Base-by-base conservation (phyloP, 2,888 invertebrate species). In the Xanthostigma xanthostigma region DNA sequence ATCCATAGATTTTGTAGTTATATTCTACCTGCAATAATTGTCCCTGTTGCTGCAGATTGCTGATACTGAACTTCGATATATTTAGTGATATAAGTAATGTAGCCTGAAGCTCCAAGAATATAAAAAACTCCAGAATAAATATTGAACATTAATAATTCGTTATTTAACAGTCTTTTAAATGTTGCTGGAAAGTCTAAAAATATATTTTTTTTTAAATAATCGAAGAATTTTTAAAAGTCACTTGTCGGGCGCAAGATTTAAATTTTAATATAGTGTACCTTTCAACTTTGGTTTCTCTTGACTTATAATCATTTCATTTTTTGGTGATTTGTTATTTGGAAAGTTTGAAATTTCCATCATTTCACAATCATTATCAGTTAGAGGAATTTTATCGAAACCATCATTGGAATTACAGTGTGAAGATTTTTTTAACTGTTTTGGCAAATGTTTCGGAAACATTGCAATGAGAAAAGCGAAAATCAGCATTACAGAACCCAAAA, bases 61-160 rank as follows among this genome's bases (percentile, higher is more conserved):
- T 75, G 73, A 60, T 79, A 86, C 60, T 84, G 81, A 9, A 82
- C 79, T 64, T 86, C 84, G 59, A 85, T 73, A 61, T 84, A 83
- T 60, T 84, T 85, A 9, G 81, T 78, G 56, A 83, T 67, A 60
- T 80, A 86, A 10, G 81, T 84, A 59, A 81, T 78, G 56, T 79
- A 79, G 0, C 79, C 80, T 1, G 75, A 69, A 4, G 73, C 72
- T 33, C 78, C 77, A 44, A 79, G 60, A 41, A 83, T 70, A 53
- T 80, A 81, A 54, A 81, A 80, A 11, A 81, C 74, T 4, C 72
- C 79, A 35, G 80, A 76, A 3, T 77, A 62, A 39, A 78, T 80
- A 61, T 84, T 81, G 53, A 72, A 75, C 53, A 82, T 72, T 47
- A 84, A 70, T 9, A 83, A 63, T 60, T 77, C 78, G 60, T 84